Conservation (phyloP, 1,140 invertebrate species). For the Philaenus spumarius region DNA sequence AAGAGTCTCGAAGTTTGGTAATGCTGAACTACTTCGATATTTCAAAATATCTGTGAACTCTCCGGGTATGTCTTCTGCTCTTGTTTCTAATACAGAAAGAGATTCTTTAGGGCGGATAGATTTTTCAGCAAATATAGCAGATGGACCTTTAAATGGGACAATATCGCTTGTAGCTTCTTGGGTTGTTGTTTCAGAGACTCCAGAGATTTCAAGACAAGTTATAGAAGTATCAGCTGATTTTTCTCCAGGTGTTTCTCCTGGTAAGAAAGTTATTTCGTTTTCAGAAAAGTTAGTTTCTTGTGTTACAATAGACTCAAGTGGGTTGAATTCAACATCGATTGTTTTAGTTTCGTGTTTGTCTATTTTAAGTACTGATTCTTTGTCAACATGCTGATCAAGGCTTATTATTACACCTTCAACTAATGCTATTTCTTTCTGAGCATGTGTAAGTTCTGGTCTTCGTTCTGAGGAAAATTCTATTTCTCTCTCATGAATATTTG, state of each 20-base stretch:
- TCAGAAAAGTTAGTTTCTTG: slow-evolving; percentile 50
- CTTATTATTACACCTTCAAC: slow-evolving; percentile 52
- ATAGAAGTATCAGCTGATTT: slow-evolving; percentile 46
- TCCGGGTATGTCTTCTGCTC: slow-evolving; percentile 45
- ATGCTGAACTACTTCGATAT: slow-evolving; percentile 47
- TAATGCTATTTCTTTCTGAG: slow-evolving; percentile 48
- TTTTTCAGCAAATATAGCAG: slow-evolving; percentile 43
- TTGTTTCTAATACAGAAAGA: slow-evolving; percentile 46
- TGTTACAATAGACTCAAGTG: slow-evolving; percentile 50
- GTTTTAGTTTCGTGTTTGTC: slow-evolving; percentile 42
- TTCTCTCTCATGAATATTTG: slow-evolving; percentile 53
- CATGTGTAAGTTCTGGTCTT: slow-evolving; percentile 43
- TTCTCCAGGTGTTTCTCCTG: slow-evolving; percentile 37
- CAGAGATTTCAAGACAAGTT: slow-evolving; percentile 47
- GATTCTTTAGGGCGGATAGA: slow-evolving; percentile 47
- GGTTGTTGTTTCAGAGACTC: slow-evolving; percentile 42
- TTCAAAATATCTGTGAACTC: slow-evolving; percentile 47
- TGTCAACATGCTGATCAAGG: slow-evolving; percentile 49
- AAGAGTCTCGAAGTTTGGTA: slow-evolving; percentile 41
- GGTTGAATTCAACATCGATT: slow-evolving; percentile 49
- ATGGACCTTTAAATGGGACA: slow-evolving; percentile 38
- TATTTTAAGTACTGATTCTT: slow-evolving; percentile 46
- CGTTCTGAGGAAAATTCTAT: slow-evolving; percentile 43
- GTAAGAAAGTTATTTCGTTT: slow-evolving; percentile 47
- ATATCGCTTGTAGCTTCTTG: slow-evolving; percentile 53